A percentile compares a stretch with the other conserved stretches of the same genome.
These are phyloP conservation scores for Chrysolophus pictus DNA, from an alignment of 2,797 vertebrate species.

Conservation along the genomic window DNA sequence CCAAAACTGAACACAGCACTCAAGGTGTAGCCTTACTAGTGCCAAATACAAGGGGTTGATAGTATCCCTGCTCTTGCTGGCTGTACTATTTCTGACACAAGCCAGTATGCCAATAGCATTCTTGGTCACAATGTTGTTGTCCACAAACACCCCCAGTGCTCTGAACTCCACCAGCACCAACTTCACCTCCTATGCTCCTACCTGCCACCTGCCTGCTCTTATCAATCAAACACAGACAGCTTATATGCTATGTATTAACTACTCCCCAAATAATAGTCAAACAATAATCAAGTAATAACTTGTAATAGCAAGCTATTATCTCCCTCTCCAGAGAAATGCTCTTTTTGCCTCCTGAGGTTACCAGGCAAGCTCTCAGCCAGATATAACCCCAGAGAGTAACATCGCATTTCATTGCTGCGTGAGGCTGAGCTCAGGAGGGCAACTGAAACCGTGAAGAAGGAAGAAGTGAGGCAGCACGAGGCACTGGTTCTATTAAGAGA, in stretches of 20 bases:
- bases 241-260: neutral
- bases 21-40: no score
- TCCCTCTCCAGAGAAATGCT: accelerated
- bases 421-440: neutral
- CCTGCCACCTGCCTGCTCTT: neutral
- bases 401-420: accelerated
- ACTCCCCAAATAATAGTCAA: neutral
- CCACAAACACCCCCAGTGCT: no score
- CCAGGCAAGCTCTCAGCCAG: accelerated
- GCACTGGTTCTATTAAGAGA: accelerated
- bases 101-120: no score
- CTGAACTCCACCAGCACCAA: accelerated
- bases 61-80: no score
- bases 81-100: no score
- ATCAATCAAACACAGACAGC: neutral
- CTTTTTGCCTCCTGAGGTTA: neutral
- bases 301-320: no score
- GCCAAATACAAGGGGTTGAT: no score
- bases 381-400: neutral
- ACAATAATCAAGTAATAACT: neutral
- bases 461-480: accelerated
- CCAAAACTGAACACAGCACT: no score
- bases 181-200: neutral
- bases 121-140: no score
- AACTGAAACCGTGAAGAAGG: accelerated